Evolutionary conservation across 2,888 invertebrate genomes (phyloP).

Genomic region (Troides aeacus): DNA sequence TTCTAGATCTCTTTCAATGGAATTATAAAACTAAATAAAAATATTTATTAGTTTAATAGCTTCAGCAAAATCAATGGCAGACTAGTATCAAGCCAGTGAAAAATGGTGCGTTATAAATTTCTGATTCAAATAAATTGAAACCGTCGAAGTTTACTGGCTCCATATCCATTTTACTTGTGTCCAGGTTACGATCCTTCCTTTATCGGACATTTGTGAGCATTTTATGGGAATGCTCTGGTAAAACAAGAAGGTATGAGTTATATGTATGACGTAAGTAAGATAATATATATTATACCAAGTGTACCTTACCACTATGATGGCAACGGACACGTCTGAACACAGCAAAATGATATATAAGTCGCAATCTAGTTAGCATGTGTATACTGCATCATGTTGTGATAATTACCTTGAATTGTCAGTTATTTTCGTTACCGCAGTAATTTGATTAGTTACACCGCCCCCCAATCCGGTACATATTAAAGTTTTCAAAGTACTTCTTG

Average conservation of each 20-base stretch:
- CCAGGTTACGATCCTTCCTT: constrained; percentile 1
- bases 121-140: constrained; percentile 3
- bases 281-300: not conserved
- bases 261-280: not conserved
- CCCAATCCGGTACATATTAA: too few species aligned
- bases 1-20: not conserved
- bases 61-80: not conserved
- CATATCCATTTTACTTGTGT: not conserved
- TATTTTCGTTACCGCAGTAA: too few species aligned
- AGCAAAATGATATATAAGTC: not conserved
- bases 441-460: too few species aligned
- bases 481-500: too few species aligned
- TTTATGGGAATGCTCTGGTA: not conserved
- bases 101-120: not conserved
- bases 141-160: not conserved
- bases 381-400: too few species aligned
- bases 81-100: not conserved
- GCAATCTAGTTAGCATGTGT: too few species aligned
- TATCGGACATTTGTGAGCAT: not conserved
- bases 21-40: not conserved
- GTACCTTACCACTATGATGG: not conserved
- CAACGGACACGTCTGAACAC: not conserved
- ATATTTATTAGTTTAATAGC: not conserved
- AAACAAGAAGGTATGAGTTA: not conserved
- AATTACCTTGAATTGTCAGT: too few species aligned